Conservation (phyloP, 1,140 invertebrate species). For the honey bee (Apis mellifera) region DNA sequence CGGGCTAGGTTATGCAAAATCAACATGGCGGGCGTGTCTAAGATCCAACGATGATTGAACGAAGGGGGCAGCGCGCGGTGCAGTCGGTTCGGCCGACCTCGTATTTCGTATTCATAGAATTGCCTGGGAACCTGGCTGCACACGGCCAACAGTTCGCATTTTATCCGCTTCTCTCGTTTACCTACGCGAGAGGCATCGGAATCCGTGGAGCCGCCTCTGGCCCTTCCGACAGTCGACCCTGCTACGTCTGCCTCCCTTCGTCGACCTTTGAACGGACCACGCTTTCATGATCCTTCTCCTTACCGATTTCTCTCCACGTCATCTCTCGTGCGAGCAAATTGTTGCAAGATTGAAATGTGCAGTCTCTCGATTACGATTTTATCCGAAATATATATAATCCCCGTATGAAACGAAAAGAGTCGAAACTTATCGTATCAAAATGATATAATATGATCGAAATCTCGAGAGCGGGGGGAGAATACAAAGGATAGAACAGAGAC, state of each 20-base stretch:
- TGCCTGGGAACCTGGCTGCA: constrained; percentile 68
- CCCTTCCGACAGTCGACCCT: constrained; percentile 41
- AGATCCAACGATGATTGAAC: constrained; percentile 69
- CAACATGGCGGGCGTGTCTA: constrained; percentile 75
- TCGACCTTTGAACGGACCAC: constrained; percentile 39
- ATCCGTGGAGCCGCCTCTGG: constrained; percentile 55
- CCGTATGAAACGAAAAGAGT: too few relatives aligned
- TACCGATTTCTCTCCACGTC: background rate
- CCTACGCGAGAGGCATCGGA: constrained; percentile 52
- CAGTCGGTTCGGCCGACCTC: constrained; percentile 64
- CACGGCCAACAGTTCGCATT: constrained; percentile 51
- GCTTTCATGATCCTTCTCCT: constrained; percentile 19
- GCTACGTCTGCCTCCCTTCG: constrained; percentile 36
- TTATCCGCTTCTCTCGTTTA: constrained; percentile 54
- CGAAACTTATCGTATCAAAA: too few relatives aligned
- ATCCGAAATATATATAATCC: too few relatives aligned
- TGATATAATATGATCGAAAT: too few relatives aligned
- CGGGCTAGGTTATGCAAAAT: constrained; percentile 72
- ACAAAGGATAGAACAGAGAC: too few relatives aligned
- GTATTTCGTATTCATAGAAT: constrained; percentile 78
- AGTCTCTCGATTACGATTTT: background rate
- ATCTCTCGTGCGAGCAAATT: background rate
- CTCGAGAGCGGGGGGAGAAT: too few relatives aligned
- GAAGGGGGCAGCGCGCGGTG: constrained; percentile 62
- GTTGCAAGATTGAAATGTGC: too few relatives aligned